Conservation (phyloP, 2,888 invertebrate genomes). For the Thelaira solivaga region DNA sequence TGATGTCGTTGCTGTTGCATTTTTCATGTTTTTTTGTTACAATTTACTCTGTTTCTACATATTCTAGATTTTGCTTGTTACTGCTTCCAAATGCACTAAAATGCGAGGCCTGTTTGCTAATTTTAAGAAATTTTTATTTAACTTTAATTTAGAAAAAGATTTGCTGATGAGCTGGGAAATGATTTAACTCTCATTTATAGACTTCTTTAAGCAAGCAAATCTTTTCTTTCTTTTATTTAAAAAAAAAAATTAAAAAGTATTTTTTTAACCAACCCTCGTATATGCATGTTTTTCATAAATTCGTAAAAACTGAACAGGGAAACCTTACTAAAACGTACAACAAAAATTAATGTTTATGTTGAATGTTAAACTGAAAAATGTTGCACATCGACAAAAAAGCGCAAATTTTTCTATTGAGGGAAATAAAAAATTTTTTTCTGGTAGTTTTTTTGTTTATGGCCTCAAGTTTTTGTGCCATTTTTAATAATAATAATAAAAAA, state of each 20-base stretch:
- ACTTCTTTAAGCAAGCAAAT: too few species aligned
- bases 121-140: background rate
- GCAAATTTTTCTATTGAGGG: constrained; percentile 30
- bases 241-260: background rate
- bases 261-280: background rate
- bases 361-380: constrained; percentile 40
- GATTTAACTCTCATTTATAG: too few species aligned
- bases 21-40: background rate
- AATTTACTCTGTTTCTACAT: background rate
- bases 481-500: too few species aligned
- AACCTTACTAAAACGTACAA: constrained; percentile 13
- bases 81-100: background rate
- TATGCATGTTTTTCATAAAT: background rate
- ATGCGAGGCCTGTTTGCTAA: background rate
- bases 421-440: constrained; percentile 18
- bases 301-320: constrained; percentile 14
- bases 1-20: constrained; percentile 12
- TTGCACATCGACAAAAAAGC: constrained; percentile 24
- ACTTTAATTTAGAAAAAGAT: too few species aligned
- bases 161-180: too few species aligned
- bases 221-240: background rate
- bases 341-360: constrained; percentile 41
- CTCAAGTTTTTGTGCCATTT: constrained; percentile 45
- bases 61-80: background rate
- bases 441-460: constrained; percentile 45